Evolutionary conservation across 2,113 vertebrate genomes (phyloP).

Genomic region (Erpornis zantholeuca): DNA sequence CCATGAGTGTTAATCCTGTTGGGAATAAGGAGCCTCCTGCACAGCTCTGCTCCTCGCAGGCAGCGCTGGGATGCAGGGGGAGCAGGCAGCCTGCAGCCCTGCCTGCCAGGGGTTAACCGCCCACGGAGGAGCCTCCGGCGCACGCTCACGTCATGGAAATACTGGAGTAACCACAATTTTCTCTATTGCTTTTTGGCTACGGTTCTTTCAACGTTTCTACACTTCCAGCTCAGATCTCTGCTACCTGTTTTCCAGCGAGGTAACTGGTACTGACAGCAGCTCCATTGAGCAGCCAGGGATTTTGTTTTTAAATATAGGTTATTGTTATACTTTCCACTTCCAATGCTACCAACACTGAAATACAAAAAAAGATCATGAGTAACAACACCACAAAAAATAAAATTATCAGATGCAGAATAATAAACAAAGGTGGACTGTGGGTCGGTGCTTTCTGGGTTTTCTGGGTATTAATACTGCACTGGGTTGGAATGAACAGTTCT

Average conservation of each 20-base stretch:
- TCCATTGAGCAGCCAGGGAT: fast-evolving
- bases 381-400: fast-evolving
- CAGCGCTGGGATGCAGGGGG: background rate
- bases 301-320: background rate
- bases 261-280: background rate
- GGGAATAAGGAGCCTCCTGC: background rate
- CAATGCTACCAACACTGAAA: background rate
- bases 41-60: background rate
- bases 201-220: background rate
- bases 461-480: background rate
- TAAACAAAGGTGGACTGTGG: background rate
- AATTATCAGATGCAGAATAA: background rate
- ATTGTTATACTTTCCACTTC: background rate
- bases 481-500: background rate
- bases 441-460: background rate
- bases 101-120: constrained; percentile 7
- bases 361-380: background rate
- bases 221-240: background rate
- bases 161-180: constrained; percentile 46
- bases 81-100: background rate
- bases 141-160: constrained; percentile 61
- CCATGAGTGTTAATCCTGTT: fast-evolving
- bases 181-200: constrained; percentile 39
- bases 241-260: background rate
- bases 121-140: constrained; percentile 13